Evolutionary conservation across 1,140 invertebrate genomes (phyloP).

Genomic region (Drosophila kurseongensis): DNA sequence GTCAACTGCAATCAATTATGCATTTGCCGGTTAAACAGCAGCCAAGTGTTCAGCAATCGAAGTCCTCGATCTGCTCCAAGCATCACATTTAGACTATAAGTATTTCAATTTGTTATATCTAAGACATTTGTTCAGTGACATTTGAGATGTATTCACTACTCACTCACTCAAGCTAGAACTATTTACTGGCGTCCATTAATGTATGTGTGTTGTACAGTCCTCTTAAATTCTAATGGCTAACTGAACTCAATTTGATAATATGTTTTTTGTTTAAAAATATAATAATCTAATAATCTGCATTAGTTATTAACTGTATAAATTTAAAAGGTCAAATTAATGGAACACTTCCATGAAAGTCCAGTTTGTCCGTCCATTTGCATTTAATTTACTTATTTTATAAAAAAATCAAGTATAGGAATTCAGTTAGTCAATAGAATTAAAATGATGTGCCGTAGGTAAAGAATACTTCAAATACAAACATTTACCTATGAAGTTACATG

Average conservation of each 20-base stretch:
- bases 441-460: neutral
- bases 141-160: constrained; percentile 5
- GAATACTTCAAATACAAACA: constrained; percentile 1
- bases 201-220: constrained; percentile 5
- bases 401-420: no score
- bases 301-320: no score
- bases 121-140: neutral
- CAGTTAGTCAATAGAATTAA: neutral
- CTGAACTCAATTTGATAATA: neutral
- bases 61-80: constrained; percentile 74
- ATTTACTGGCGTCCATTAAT: constrained; percentile 17
- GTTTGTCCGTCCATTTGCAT: neutral
- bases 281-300: no score
- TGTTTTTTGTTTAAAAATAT: neutral
- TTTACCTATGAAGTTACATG: neutral
- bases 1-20: constrained; percentile 70
- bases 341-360: neutral
- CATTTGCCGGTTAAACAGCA: constrained; percentile 68
- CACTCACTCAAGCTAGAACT: constrained; percentile 14
- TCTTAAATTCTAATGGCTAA: neutral
- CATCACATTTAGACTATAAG: constrained; percentile 71
- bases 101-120: neutral
- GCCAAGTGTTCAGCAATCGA: constrained; percentile 53
- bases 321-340: no score
- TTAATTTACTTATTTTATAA: neutral